Base-by-base conservation (phyloP, 1,140 invertebrate species). In the Brachionus rubens region DNA sequence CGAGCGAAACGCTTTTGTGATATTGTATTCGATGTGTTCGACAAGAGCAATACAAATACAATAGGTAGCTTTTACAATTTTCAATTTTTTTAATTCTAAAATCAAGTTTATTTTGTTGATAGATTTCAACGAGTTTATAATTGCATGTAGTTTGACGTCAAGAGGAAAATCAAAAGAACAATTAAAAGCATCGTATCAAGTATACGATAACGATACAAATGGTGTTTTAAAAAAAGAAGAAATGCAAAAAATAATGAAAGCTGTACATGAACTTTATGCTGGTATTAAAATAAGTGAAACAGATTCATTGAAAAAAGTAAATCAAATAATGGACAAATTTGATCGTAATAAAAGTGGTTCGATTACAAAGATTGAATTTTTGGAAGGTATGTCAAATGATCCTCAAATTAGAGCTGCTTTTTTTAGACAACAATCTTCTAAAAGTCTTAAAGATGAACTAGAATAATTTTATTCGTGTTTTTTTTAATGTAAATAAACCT, bases 41-140 rank as follows among this genome's bases (percentile, higher is more conserved):
- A 72, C 33, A 54, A 48, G 12, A 48, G n/a, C 7, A 33, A 54
- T 10, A 50, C 46, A 28, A 54, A 72, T 12, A 40, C 46, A n/a
- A 48, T 72, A 14, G 68, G 54, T 59, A 59, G 12, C 7, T 16
- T 5, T 33, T 59, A 14, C 10, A 16, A 33, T 19, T 7, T 36
- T 9, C n/a, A 19, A 30, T 59, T 36, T 40, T 19, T 59, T n/a
- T 21, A 5, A 16, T 10, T 1, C 19, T 33, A 40, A 59, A 36
- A 19, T 40, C 36, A 7, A 3, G 2, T 9, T 16, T 6, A n/a
- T 16, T 16, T 48, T 6, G 6, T 16, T 48, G 1, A 16, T 16
- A 59, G 54, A 72, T 41, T 72, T 72, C 21, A 72, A 50, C 24
- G 50, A 54, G 30, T 72, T 72, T 41, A 72, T 72, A 54, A 24